Evolutionary conservation across 2,888 invertebrate genomes (phyloP).

Genomic region (Pocota personata): DNA sequence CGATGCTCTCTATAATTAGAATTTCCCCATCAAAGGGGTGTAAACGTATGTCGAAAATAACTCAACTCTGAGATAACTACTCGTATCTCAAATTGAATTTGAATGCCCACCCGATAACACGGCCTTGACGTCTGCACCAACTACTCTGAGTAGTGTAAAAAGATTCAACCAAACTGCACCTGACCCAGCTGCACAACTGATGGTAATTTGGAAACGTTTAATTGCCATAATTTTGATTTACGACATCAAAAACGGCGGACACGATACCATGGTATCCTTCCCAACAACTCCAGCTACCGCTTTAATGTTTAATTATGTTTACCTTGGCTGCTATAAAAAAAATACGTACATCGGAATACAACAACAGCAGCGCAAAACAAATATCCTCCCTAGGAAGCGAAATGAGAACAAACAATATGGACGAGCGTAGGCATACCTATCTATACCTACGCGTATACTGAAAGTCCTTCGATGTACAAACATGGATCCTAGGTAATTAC

Average conservation of each 20-base stretch:
- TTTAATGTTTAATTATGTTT: constrained; percentile 26
- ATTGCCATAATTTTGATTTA: constrained; percentile 34
- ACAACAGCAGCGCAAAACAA: constrained; percentile 17
- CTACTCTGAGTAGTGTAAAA: not conserved
- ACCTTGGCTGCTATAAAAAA: constrained; percentile 4
- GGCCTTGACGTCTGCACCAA: not conserved
- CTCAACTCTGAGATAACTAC: not conserved
- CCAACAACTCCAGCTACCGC: not conserved
- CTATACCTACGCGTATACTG: not conserved
- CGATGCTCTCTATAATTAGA: not conserved
- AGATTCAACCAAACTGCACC: constrained; percentile 15
- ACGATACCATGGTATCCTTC: not conserved
- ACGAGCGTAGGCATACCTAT: not conserved
- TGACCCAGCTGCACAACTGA: constrained; percentile 37
- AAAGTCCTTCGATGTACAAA: constrained; percentile 47
- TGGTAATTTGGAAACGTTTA: constrained; percentile 25
- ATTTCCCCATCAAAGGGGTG: not conserved
- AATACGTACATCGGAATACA: not conserved
- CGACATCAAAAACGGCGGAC: not conserved
- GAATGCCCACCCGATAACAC: not conserved
- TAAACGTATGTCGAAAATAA: not conserved
- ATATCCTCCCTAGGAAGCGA: constrained; percentile 37
- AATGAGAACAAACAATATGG: constrained; percentile 43
- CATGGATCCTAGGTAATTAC: constrained; percentile 47
- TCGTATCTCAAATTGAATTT: not conserved